Conservation (phyloP, 2,113 vertebrate species). For the Caretta caretta region DNA sequence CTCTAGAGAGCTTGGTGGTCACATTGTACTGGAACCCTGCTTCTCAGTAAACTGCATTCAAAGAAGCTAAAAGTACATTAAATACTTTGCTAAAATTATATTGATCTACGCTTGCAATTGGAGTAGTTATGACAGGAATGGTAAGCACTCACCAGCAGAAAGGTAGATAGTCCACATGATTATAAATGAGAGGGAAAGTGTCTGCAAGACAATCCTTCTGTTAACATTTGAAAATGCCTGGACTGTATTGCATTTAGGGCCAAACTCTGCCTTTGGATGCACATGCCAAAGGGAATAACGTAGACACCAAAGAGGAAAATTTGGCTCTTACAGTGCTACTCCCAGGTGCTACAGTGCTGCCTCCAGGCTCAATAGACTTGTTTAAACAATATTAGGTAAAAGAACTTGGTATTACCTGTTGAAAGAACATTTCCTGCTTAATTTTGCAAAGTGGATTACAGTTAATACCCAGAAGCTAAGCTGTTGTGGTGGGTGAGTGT, state of each 20-base stretch:
- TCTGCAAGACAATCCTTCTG: background rate
- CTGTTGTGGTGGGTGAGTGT: background rate
- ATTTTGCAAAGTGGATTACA: background rate
- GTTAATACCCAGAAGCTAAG: background rate
- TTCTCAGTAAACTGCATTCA: background rate
- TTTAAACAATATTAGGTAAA: background rate
- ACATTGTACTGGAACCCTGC: background rate
- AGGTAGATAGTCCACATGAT: background rate
- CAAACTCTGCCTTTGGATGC: background rate
- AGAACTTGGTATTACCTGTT: background rate
- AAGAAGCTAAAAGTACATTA: background rate
- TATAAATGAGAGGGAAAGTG: background rate
- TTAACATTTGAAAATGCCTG: background rate
- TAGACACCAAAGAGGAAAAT: background rate
- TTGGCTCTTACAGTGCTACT: background rate
- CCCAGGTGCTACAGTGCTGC: background rate
- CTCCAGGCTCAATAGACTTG: background rate
- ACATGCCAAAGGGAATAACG: background rate
- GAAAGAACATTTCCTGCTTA: background rate
- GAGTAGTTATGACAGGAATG: accelerated
- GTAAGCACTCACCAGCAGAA: background rate
- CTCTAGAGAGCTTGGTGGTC: background rate
- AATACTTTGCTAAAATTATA: background rate
- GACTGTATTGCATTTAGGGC: background rate
- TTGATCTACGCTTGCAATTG: accelerated